Evolutionary conservation across 2,797 vertebrate genomes (phyloP).

Genomic region (Carcharodon carcharias): DNA sequence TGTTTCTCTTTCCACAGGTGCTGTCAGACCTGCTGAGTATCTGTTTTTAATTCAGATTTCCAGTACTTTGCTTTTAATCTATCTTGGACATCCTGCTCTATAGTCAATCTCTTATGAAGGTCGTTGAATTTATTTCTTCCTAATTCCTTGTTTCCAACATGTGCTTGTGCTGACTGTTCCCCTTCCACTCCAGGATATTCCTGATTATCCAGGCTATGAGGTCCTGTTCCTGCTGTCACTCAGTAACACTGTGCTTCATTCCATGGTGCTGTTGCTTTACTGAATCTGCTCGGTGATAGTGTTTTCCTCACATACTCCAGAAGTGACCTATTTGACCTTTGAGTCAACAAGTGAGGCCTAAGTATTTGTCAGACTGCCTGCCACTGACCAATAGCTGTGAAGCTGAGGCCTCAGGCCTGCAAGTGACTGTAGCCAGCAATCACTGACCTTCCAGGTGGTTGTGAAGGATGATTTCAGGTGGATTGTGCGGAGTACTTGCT

Average conservation of each 20-base stretch:
- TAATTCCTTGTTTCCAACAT: background rate
- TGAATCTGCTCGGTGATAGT: background rate
- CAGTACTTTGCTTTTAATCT: background rate
- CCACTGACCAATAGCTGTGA: background rate
- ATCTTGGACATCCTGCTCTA: too few species aligned
- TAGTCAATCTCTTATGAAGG: background rate
- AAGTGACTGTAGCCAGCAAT: background rate
- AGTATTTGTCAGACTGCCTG: too few species aligned
- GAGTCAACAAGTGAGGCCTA: background rate
- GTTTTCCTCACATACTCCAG: background rate
- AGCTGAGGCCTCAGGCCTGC: background rate
- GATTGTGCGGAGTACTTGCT: constrained; percentile 78
- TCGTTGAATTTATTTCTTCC: background rate
- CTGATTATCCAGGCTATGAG: background rate
- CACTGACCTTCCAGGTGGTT: constrained; percentile 84
- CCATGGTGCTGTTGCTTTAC: background rate
- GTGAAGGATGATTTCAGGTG: constrained; percentile 71
- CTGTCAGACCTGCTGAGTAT: too few species aligned
- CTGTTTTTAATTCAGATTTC: too few species aligned
- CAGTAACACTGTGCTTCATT: background rate
- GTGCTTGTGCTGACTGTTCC: background rate
- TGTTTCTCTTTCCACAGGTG: too few species aligned
- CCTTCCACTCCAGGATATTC: background rate
- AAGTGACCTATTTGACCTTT: background rate
- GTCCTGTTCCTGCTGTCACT: background rate